Evolutionary conservation across 1,140 invertebrate species (phyloP).

Genomic region (Acromyrmex echinatior): DNA sequence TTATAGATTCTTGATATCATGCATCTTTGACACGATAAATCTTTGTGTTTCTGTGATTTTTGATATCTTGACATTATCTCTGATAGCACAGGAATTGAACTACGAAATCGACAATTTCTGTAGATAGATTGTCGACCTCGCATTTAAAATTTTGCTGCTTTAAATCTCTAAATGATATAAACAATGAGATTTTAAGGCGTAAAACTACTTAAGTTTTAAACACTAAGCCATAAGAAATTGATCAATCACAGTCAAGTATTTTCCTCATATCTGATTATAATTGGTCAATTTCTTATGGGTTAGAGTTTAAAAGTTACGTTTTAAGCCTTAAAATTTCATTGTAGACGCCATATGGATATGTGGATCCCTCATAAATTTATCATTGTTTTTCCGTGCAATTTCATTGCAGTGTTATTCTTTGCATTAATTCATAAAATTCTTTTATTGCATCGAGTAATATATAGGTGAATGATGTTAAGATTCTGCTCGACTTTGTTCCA

Average conservation of each 20-base stretch:
- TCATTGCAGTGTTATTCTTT: not conserved
- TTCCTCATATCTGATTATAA: too few relatives aligned
- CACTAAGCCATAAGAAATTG: too few relatives aligned
- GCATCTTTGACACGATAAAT: slow-evolving; percentile 8
- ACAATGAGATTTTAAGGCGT: too few relatives aligned
- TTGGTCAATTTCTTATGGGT: too few relatives aligned
- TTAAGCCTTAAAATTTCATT: too few relatives aligned
- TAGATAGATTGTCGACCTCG: not conserved
- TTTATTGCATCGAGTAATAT: not conserved
- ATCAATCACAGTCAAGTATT: too few relatives aligned
- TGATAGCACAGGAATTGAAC: not conserved
- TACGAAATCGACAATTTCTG: not conserved
- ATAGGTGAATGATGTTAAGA: not conserved
- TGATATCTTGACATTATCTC: not conserved
- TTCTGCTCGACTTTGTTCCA: slow-evolving; percentile 29
- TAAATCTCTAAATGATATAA: not conserved
- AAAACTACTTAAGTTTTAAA: too few relatives aligned
- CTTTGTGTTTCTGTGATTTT: not conserved
- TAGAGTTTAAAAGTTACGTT: too few relatives aligned
- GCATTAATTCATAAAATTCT: not conserved
- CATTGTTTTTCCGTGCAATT: not conserved
- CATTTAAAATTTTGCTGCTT: not conserved
- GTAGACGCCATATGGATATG: too few relatives aligned
- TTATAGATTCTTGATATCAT: slow-evolving; percentile 19
- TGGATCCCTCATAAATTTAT: not conserved